Percentiles rank a stretch among this genome's conserved stretches.
These are phyloP conservation scores for Drosophila quinaria DNA, from an alignment of 2,888 invertebrate species.

Conservation along the genomic window DNA sequence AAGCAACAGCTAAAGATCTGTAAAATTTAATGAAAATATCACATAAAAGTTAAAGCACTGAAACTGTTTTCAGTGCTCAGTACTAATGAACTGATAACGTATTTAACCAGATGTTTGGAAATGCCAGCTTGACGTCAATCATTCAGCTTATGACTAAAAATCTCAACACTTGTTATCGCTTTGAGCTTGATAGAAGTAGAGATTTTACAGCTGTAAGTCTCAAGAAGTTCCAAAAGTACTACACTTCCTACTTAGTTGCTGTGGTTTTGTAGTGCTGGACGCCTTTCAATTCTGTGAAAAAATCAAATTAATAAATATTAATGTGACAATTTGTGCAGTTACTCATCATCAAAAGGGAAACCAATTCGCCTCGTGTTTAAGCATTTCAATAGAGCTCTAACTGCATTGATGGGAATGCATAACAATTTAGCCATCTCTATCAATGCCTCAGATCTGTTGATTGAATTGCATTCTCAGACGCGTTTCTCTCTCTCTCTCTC, in stretches of 20 bases:
- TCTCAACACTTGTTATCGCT: not conserved
- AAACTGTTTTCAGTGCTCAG: constrained; percentile 4
- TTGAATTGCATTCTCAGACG: constrained; percentile 37
- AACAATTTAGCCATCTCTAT: constrained; percentile 52
- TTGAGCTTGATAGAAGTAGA: constrained; percentile 2
- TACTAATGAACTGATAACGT: not conserved
- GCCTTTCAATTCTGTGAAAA: constrained; percentile 6
- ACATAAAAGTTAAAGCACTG: not conserved
- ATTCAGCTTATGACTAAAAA: constrained; percentile 7
- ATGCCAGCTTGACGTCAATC: constrained; percentile 10
- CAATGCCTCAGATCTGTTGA: constrained; percentile 46
- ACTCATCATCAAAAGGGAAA: constrained; percentile 20
- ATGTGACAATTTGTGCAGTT: constrained; percentile 14
- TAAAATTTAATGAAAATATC: not conserved
- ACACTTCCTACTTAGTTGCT: not conserved
- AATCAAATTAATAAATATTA: constrained; percentile 30
- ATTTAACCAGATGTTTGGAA: constrained; percentile 10
- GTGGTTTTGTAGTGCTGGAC: constrained; percentile 3
- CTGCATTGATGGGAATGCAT: constrained; percentile 48
- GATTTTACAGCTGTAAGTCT: not conserved
- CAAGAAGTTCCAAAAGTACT: not conserved
- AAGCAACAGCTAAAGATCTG: not conserved
- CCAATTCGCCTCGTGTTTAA: constrained; percentile 26
- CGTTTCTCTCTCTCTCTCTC: constrained; percentile 7
- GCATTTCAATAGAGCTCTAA: constrained; percentile 8